phyloP scores from a whole-genome alignment of 1,140 invertebrate genomes.

The Plectus sambesii region DNA sequence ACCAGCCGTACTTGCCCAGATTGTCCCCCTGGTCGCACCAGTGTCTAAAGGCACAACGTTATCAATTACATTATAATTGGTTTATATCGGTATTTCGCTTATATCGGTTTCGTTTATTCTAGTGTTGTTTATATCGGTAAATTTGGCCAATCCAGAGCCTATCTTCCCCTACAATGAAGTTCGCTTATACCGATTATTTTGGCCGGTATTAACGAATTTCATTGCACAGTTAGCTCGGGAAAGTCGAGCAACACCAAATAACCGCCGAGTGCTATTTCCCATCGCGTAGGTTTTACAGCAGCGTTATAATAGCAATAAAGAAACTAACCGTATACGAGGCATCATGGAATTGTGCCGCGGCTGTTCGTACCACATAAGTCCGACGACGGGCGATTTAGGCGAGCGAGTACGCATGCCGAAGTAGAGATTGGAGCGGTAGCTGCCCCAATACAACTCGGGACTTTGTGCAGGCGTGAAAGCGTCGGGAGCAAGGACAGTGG shows the following conservation, averaged over 20 bases:
- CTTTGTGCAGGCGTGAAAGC: too few species aligned
- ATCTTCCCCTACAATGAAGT: too few species aligned
- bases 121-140: too few species aligned
- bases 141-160: too few species aligned
- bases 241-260: too few species aligned
- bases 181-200: too few species aligned
- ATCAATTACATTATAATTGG: slow-evolving; percentile 2
- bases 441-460: slow-evolving; percentile 80
- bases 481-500: too few species aligned
- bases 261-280: slow-evolving; percentile 34
- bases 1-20: slow-evolving; percentile 69
- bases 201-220: too few species aligned
- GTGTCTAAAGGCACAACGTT: slow-evolving; percentile 64
- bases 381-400: slow-evolving; percentile 71
- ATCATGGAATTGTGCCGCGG: slow-evolving; percentile 53
- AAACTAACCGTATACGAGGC: slow-evolving; percentile 18
- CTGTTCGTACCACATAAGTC: slow-evolving; percentile 84
- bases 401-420: slow-evolving; percentile 73
- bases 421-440: slow-evolving; percentile 67
- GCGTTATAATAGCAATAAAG: slow-evolving; percentile 7
- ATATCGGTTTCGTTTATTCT: too few species aligned
- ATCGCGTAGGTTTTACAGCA: too few species aligned
- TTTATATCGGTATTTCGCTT: too few species aligned
- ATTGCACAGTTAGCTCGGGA: too few species aligned
- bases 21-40: slow-evolving; percentile 83